These are phyloP conservation scores for Zootoca vivipara DNA, from an alignment of 2,113 vertebrate genomes.

Conservation along the genomic window DNA sequence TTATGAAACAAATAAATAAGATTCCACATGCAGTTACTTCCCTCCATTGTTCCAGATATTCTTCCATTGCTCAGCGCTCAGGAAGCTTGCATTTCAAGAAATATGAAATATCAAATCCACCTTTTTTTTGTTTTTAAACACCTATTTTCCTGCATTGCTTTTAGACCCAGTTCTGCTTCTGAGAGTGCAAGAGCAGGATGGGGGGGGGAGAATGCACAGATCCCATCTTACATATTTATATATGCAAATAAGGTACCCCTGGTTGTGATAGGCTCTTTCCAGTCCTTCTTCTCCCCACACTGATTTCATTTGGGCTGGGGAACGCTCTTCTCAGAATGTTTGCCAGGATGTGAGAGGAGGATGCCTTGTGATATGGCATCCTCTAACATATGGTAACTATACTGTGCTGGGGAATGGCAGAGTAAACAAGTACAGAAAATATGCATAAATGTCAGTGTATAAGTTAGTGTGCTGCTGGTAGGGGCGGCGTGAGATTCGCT, in stretches of 20 bases:
- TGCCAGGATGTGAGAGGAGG: background rate
- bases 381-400: constrained; percentile 8
- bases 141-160: constrained; percentile 20
- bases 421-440: constrained; percentile 38
- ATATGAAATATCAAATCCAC: constrained; percentile 32
- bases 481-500: background rate
- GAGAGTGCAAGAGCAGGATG: background rate
- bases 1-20: too few relatives aligned
- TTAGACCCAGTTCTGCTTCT: constrained; percentile 10
- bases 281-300: background rate
- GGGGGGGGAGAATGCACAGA: background rate
- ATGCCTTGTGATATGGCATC: background rate
- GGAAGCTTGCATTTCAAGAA: background rate
- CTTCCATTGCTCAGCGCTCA: background rate
- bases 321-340: constrained; percentile 22
- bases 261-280: background rate
- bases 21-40: background rate
- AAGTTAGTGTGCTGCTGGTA: constrained; percentile 17
- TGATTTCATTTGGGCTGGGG: background rate
- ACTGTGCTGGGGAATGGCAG: constrained; percentile 14
- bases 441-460: constrained; percentile 8
- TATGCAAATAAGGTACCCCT: background rate
- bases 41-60: background rate
- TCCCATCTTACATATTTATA: constrained; percentile 5
- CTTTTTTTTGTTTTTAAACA: constrained; percentile 6